phyloP scores from a whole-genome alignment of 2,113 vertebrate species.

The Hemibagrus wyckioides region DNA sequence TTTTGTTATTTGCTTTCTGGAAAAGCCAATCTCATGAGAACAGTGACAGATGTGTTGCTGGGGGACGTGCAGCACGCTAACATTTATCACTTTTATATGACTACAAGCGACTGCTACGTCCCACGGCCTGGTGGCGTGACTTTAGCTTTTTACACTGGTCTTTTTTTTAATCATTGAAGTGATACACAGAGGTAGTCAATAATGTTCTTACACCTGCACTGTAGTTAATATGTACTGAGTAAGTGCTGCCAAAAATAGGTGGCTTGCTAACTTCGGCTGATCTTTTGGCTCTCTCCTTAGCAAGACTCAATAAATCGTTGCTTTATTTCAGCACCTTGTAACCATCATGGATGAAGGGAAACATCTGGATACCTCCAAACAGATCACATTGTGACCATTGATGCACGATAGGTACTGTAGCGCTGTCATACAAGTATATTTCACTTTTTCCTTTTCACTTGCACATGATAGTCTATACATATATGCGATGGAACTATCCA shows the following conservation, averaged over 20 bases:
- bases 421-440: background rate
- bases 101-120: background rate
- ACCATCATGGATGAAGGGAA: background rate
- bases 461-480: background rate
- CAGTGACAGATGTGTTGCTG: background rate
- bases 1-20: background rate
- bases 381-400: background rate
- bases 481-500: background rate
- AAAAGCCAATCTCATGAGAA: background rate
- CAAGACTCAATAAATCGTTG: background rate
- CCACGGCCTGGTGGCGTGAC: background rate
- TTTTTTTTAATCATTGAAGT: background rate
- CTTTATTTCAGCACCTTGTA: background rate
- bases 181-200: background rate
- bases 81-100: constrained; percentile 1
- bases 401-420: background rate
- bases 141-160: background rate
- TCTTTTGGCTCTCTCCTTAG: background rate
- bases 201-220: background rate
- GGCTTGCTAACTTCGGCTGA: background rate
- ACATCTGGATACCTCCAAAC: background rate
- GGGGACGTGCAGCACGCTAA: background rate
- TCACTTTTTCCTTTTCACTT: background rate
- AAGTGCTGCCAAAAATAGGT: background rate
- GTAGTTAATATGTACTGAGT: background rate